phyloP scores from a whole-genome alignment of 2,888 invertebrate genomes.

The Ischnus inquisitorius region DNA sequence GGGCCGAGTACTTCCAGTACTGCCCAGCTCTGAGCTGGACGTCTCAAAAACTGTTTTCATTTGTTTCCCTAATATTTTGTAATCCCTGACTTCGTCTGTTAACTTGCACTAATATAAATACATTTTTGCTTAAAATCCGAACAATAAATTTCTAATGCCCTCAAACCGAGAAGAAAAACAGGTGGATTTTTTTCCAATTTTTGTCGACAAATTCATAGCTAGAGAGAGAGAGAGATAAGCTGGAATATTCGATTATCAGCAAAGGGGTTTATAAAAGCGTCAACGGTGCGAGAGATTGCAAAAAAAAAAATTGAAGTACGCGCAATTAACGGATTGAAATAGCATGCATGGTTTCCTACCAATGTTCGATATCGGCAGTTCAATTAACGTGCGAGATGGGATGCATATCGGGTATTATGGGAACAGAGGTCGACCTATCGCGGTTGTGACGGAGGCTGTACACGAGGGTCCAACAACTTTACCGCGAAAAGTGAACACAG shows the following conservation, averaged over 20 bases:
- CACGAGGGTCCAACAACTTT: conserved; percentile 48
- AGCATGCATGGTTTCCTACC: neutral
- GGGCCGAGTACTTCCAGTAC: too few species aligned
- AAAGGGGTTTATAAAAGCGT: neutral
- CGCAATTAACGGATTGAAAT: neutral
- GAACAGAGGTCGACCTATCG: neutral
- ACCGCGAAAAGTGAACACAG: conserved; percentile 71
- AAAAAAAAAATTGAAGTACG: neutral
- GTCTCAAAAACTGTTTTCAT: too few species aligned
- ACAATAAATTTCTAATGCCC: neutral
- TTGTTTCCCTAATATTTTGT: neutral
- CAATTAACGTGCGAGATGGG: neutral
- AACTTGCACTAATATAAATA: neutral
- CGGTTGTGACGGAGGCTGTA: neutral
- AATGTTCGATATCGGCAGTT: conserved; percentile 11
- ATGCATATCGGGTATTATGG: conserved; percentile 18
- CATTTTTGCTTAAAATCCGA: neutral
- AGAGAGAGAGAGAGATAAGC: neutral
- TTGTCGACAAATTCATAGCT: neutral
- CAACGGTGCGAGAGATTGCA: neutral
- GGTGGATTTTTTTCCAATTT: neutral
- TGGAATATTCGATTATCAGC: neutral
- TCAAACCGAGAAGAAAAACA: neutral
- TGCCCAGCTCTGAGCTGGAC: too few species aligned
- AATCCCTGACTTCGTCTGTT: neutral